Evolutionary conservation across 1,140 invertebrate genomes (phyloP).

Genomic region (Theocolax elegans): DNA sequence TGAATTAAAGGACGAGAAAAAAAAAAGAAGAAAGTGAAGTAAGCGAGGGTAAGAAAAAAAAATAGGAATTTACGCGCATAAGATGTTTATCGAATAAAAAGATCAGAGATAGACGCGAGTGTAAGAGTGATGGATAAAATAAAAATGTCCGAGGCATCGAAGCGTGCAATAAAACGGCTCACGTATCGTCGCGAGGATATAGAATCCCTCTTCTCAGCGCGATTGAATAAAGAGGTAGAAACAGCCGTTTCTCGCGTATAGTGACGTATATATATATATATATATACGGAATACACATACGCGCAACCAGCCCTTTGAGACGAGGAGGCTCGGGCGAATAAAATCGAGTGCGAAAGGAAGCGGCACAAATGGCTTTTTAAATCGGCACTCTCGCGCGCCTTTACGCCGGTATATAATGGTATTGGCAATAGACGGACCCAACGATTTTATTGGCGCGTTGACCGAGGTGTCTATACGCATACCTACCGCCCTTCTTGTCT

Average conservation of each 20-base stretch:
- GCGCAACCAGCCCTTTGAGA: too few relatives aligned
- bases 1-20: too few relatives aligned
- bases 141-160: too few relatives aligned
- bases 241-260: too few relatives aligned
- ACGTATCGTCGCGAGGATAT: neutral
- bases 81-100: neutral
- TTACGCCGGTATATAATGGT: conserved; percentile 43
- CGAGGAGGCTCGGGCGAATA: neutral
- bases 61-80: neutral
- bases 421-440: conserved; percentile 45
- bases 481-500: too few relatives aligned
- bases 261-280: too few relatives aligned
- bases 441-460: conserved; percentile 14
- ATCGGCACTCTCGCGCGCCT: conserved; percentile 12
- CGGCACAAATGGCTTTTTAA: conserved; percentile 31
- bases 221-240: neutral
- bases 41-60: too few relatives aligned
- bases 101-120: too few relatives aligned
- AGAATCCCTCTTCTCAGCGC: too few relatives aligned
- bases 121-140: too few relatives aligned
- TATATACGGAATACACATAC: too few relatives aligned
- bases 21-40: too few relatives aligned
- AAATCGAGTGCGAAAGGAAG: neutral
- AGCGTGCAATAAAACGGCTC: neutral
- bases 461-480: neutral